Conservation (phyloP, 2,113 vertebrate genomes). For the Podocnemis expansa region DNA sequence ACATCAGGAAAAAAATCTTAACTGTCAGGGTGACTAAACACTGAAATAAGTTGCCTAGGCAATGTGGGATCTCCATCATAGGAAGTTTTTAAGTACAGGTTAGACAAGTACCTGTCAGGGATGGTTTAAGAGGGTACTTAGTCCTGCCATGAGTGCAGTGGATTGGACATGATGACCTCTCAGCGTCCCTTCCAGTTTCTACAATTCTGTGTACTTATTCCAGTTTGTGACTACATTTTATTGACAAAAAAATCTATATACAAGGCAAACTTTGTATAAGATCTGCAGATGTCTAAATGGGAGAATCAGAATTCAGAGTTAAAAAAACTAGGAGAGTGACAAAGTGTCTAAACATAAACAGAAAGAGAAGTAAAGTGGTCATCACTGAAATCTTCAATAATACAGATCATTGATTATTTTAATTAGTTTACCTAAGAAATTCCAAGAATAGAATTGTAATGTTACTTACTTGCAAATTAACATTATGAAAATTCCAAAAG, state of each 20-base stretch:
- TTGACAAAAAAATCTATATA: background rate
- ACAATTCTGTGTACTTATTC: background rate
- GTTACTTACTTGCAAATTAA: background rate
- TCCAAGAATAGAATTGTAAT: background rate
- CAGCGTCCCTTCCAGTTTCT: no score
- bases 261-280: background rate
- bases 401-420: fast-evolving
- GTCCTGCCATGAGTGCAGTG: no score
- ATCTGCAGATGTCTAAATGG: background rate
- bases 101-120: no score
- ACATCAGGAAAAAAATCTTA: no score
- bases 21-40: no score
- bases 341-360: background rate
- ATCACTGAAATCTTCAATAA: background rate
- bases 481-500: background rate
- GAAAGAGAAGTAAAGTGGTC: background rate
- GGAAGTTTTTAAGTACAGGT: no score
- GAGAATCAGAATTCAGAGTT: background rate
- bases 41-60: no score
- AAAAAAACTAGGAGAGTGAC: background rate
- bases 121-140: no score
- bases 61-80: no score
- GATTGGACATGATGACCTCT: no score
- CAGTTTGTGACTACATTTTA: background rate
- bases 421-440: background rate